Evolutionary conservation across 2,113 vertebrate genomes (phyloP), one percentile per base, ranked within the genome.

Genomic region (Muntiacus reevesi): DNA sequence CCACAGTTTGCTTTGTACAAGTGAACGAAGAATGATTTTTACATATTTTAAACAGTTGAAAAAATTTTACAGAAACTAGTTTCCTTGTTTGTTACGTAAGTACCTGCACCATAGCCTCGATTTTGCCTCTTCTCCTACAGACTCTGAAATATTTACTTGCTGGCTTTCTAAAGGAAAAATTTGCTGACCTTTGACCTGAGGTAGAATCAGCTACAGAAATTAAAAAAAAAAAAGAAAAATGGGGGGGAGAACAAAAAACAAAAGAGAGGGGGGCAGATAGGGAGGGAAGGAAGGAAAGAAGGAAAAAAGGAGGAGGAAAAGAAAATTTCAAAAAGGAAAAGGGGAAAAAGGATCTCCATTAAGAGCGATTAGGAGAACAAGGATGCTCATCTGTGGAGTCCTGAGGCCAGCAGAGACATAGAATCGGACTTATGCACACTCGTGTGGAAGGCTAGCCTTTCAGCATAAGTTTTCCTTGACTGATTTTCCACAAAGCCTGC

Each of bases 401-500:
- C 16, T 0, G 11, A 74, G 45, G 23, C 89, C 52, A 6, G 21
- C 8, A 52, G 74, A 59, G 17, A 9, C 43, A 0, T 7, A 1
- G 36, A 14, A 0, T 1, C 8, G 33, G 81, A 15, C 83, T 82
- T 28, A 1, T 3, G 21, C 11, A 12, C 8, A 7, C 82, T 81
- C 10, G 1, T 0, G n/a, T 27, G 23, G 54, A 82, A 95, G 93
- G 83, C 82, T 33, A 17, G 45, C 86, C 62, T 94, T 95, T 97
- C 87, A 59, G 90, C 89, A 13, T 83, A 93, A 96, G 96, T 93
- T 91, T 96, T 94, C 94, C 95, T 95, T 87, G 52, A 94, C 83
- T 94, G 95, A 94, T 50, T 89, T 87, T 94, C 25, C 95, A 97
- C 94, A 95, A 97, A 96, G 97, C 85, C 93, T 89, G 94, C 95